These are phyloP conservation scores for Danio rerio DNA, from an alignment of 2,113 vertebrate genomes.

Conservation along the genomic window DNA sequence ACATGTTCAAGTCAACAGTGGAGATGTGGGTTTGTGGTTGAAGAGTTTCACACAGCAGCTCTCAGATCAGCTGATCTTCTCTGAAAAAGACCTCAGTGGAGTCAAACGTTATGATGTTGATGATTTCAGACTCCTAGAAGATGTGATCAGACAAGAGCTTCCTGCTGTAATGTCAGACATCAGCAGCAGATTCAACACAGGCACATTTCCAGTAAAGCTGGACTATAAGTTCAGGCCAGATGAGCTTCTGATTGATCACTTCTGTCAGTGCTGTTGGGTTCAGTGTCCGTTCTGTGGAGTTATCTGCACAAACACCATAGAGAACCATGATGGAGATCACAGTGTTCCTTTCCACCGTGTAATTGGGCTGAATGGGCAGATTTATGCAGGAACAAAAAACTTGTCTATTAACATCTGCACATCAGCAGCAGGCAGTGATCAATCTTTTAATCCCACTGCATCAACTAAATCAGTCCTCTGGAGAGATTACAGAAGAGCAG, in stretches of 20 bases:
- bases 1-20: too few relatives aligned
- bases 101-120: background rate
- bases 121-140: background rate
- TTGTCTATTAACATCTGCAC: background rate
- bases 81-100: too few relatives aligned
- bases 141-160: background rate
- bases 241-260: constrained; percentile 22
- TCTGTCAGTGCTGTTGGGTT: constrained; percentile 20
- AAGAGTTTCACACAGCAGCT: constrained; percentile 13
- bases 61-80: background rate
- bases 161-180: fast-evolving
- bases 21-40: constrained; percentile 45
- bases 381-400: background rate
- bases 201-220: background rate
- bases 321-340: constrained; percentile 55
- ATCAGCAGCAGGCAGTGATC: background rate
- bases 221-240: background rate
- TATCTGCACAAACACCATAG: constrained; percentile 51
- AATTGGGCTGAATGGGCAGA: background rate
- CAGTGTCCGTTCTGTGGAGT: background rate
- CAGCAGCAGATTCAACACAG: background rate
- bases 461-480: background rate
- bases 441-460: background rate
- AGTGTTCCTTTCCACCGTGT: constrained; percentile 42
- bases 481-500: background rate